Evolutionary conservation across 2,888 invertebrate species (phyloP), one percentile per base, ranked within the genome.

Genomic region (Leptinotarsa haldemani): DNA sequence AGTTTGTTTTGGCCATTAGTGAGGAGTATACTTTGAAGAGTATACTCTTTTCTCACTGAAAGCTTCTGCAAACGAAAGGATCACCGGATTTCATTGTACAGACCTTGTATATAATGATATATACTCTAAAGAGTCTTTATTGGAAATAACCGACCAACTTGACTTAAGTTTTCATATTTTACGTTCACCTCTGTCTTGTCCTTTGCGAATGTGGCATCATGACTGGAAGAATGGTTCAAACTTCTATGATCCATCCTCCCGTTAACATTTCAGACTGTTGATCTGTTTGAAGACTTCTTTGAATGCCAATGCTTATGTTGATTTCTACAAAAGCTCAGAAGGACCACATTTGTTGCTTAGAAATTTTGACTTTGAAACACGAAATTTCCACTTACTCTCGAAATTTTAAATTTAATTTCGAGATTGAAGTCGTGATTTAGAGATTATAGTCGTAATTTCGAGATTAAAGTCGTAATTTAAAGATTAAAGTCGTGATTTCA

Each of bases 41-140:
- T 58, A 12, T 70, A 18, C 25, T 40, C 40, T 61, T 58, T 16
- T 16, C 72, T 63, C 77, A 70, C 77, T 79, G 76, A 78, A 74
- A 73, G 74, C 75, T 72, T 69, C 56, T 68, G 61, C 75, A 78
- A 77, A 77, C 75, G 71, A 72, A 76, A 75, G 69, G 73, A 74
- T 70, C 74, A 75, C 67, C 69, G 53, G 63, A 76, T 64, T 76
- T 73, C 71, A 70, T 76, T 78, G 77, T 81, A 80, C 77, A 80
- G 75, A 81, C 78, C 76, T 80, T 82, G 81, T 82, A 82, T 79
- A 81, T 82, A 81, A 79, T 5, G 40, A 73, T 48, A 18, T 50
- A 18, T 74, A 76, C 76, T 75, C 68, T 79, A 77, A 78, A 73
- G 71, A 56, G 77, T 75, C 76, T 77, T 78, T 77, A 75, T 77